phyloP scores from a whole-genome alignment of 1,140 invertebrate genomes.

The Oscheius sp. region DNA sequence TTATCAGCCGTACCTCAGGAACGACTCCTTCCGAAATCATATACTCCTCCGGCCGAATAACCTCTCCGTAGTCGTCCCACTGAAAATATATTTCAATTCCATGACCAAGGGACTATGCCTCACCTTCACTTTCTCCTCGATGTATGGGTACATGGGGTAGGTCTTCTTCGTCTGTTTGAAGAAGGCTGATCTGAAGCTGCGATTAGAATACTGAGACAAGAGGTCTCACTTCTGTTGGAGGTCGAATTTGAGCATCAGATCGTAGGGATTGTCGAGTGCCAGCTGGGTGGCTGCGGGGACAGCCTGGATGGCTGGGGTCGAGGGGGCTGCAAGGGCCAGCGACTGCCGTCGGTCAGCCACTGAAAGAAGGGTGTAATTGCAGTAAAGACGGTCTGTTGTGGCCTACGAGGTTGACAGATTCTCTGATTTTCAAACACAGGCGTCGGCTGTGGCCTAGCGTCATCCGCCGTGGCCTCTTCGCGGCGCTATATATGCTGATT shows the following conservation, averaged over 20 bases:
- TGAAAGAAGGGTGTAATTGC: no score
- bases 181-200: conserved; percentile 64
- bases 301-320: not conserved
- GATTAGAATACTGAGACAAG: not conserved
- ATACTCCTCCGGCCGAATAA: conserved; percentile 60
- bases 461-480: no score
- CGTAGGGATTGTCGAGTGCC: conserved; percentile 40
- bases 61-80: conserved; percentile 61
- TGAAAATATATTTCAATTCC: conserved; percentile 46
- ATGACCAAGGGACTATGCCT: conserved; percentile 71
- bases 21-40: conserved; percentile 40
- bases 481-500: no score
- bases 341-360: not conserved
- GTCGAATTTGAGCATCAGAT: conserved; percentile 50
- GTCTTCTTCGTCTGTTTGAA: conserved; percentile 89
- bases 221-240: conserved; percentile 17
- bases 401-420: no score
- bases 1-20: conserved; percentile 30
- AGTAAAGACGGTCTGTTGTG: no score
- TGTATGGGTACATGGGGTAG: conserved; percentile 92
- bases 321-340: not conserved
- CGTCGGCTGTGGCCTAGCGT: no score
- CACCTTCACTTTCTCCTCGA: conserved; percentile 85
- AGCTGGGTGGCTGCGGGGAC: not conserved
- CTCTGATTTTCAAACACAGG: no score